phyloP scores from a whole-genome alignment of 2,888 invertebrate genomes.

The Aquatica leii region DNA sequence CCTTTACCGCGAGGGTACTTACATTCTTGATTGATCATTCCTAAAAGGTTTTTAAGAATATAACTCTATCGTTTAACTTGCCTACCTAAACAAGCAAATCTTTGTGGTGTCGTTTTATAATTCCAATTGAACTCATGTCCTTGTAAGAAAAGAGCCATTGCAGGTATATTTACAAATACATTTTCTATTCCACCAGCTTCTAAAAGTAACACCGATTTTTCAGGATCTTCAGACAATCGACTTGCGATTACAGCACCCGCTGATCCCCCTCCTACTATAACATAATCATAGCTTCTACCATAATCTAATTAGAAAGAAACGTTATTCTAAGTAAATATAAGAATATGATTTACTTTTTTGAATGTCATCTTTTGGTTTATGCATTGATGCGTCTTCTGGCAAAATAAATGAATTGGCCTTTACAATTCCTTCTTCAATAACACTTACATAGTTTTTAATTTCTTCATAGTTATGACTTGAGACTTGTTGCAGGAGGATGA shows the following conservation, averaged over 20 bases:
- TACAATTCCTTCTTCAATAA: too few species aligned
- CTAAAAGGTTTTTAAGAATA: conserved; percentile 21
- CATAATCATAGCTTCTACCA: conserved; percentile 67
- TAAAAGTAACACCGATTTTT: conserved; percentile 70
- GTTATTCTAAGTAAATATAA: too few species aligned
- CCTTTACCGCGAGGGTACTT: conserved; percentile 37
- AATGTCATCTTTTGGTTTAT: too few species aligned
- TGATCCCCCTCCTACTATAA: conserved; percentile 73
- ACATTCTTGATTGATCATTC: conserved; percentile 34
- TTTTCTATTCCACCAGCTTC: conserved; percentile 65
- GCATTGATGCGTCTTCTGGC: too few species aligned
- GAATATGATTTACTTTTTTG: too few species aligned
- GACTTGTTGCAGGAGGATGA: too few species aligned
- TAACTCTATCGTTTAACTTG: background rate
- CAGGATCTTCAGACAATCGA: conserved; percentile 70
- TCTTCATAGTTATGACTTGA: too few species aligned
- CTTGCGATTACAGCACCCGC: conserved; percentile 72
- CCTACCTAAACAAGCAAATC: conserved; percentile 6
- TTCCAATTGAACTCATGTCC: conserved; percentile 12
- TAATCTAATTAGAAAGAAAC: background rate
- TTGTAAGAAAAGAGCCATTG: background rate
- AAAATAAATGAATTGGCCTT: too few species aligned
- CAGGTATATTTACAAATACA: conserved; percentile 8
- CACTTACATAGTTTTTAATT: too few species aligned
- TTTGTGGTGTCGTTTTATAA: conserved; percentile 11